These are phyloP conservation scores for Cryptocheilus praepositus DNA, from an alignment of 2,888 invertebrate species.

Conservation along the genomic window DNA sequence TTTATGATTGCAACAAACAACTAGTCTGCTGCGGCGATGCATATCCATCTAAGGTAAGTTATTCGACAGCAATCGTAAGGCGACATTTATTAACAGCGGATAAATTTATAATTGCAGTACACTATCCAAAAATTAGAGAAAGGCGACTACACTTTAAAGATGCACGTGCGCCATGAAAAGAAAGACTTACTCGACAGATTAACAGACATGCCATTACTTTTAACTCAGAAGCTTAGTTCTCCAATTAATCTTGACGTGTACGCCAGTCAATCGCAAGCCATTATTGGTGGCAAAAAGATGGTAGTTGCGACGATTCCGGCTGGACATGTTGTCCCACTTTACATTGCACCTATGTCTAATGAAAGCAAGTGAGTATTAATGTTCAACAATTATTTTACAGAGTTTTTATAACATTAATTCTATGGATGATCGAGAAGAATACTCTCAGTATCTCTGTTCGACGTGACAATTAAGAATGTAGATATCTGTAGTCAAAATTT, in stretches of 20 bases:
- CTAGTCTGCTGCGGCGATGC: slow-evolving; percentile 91
- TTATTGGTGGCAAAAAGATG: slow-evolving; percentile 87
- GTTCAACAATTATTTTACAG: neutral
- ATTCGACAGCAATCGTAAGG: slow-evolving; percentile 7
- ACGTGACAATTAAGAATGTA: no score
- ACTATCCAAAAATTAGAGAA: slow-evolving; percentile 90
- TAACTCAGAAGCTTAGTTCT: slow-evolving; percentile 86
- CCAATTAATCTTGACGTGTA: slow-evolving; percentile 88
- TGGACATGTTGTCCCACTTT: slow-evolving; percentile 83
- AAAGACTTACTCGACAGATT: slow-evolving; percentile 89
- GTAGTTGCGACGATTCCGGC: slow-evolving; percentile 78
- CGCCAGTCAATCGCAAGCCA: slow-evolving; percentile 81
- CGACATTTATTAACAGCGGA: neutral
- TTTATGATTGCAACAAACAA: slow-evolving; percentile 94
- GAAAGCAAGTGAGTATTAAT: slow-evolving; percentile 85
- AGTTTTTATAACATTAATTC: neutral
- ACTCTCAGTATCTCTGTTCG: no score
- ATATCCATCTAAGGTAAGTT: slow-evolving; percentile 85
- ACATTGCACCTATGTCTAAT: slow-evolving; percentile 84
- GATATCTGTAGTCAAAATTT: no score
- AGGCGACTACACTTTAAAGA: slow-evolving; percentile 91
- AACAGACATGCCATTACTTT: slow-evolving; percentile 84
- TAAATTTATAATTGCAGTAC: slow-evolving; percentile 78
- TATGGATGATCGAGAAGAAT: neutral
- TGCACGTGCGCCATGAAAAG: slow-evolving; percentile 94